Conservation (phyloP, 2,797 vertebrate species). For the Pygocentrus nattereri region DNA sequence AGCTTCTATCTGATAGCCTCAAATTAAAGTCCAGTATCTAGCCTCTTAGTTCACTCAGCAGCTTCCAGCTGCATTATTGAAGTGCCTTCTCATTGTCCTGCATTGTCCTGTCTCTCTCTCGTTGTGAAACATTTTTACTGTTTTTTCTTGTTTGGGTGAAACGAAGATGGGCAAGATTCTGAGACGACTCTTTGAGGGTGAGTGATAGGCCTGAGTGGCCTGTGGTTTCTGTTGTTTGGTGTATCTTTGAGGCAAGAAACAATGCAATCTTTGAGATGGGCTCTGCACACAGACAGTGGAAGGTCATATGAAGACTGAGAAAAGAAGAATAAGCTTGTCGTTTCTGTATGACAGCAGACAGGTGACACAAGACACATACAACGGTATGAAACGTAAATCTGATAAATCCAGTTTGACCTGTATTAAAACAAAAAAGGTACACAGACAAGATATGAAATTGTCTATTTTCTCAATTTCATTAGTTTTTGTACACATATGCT, state of each 20-base stretch:
- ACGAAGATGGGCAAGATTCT: slow-evolving; percentile 23
- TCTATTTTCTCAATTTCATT: too few species aligned
- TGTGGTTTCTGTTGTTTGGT: slow-evolving; percentile 37
- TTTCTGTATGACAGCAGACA: not conserved
- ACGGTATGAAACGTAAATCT: too few species aligned
- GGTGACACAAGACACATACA: not conserved
- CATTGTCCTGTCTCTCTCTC: slow-evolving; percentile 18
- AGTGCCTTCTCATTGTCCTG: slow-evolving; percentile 17
- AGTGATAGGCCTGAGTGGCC: slow-evolving; percentile 10
- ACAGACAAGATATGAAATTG: too few species aligned
- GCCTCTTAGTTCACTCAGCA: slow-evolving; percentile 9
- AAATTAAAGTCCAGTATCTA: slow-evolving; percentile 18
- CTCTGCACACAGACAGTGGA: slow-evolving; percentile 38
- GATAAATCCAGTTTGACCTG: too few species aligned
- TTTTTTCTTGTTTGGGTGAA: slow-evolving; percentile 24
- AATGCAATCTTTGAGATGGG: slow-evolving; percentile 35
- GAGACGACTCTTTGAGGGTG: slow-evolving; percentile 26
- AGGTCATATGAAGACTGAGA: slow-evolving; percentile 31
- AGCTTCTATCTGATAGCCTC: slow-evolving; percentile 21
- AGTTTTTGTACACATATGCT: too few species aligned
- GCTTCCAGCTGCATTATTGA: slow-evolving; percentile 10
- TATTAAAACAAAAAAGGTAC: too few species aligned
- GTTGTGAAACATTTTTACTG: slow-evolving; percentile 7
- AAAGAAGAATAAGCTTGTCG: not conserved
- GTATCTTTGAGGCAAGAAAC: slow-evolving; percentile 22